These are phyloP conservation scores for Trissolcus basalis DNA, from an alignment of 1,140 invertebrate genomes.

Conservation along the genomic window DNA sequence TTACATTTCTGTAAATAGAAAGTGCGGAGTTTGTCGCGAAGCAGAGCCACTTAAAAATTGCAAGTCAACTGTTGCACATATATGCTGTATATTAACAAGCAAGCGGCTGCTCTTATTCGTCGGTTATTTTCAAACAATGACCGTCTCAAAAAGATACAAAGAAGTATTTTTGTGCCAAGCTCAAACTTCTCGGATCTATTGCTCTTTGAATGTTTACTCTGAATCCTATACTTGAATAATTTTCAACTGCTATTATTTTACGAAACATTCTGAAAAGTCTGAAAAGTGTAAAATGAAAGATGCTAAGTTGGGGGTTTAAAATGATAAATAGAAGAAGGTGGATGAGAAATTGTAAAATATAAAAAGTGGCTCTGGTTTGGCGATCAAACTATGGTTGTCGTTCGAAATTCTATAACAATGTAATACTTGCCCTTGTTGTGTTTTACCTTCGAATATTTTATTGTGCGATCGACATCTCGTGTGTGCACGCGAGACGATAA, in stretches of 20 bases:
- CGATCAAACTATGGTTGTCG: constrained; percentile 26
- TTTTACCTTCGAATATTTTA: constrained; percentile 71
- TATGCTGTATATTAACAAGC: background rate
- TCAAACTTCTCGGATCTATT: too few relatives aligned
- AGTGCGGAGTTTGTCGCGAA: constrained; percentile 37
- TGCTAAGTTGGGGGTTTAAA: too few relatives aligned
- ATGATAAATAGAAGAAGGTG: too few relatives aligned
- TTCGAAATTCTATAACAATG: constrained; percentile 60
- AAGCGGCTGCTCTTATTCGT: constrained; percentile 9
- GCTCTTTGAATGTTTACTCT: too few relatives aligned
- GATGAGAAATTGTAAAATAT: background rate
- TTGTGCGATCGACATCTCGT: constrained; percentile 66
- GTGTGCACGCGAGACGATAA: constrained; percentile 58
- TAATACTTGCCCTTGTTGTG: constrained; percentile 69
- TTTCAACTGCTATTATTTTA: too few relatives aligned
- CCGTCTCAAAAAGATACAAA: too few relatives aligned
- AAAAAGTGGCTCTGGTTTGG: background rate
- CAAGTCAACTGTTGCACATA: constrained; percentile 24
- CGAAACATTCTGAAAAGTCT: too few relatives aligned
- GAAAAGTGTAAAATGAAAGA: too few relatives aligned
- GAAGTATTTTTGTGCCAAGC: too few relatives aligned
- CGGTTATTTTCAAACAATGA: constrained; percentile 38
- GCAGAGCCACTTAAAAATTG: constrained; percentile 38
- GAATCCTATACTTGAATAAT: too few relatives aligned
- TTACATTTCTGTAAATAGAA: constrained; percentile 57